phyloP scores from a whole-genome alignment of 2,113 vertebrate genomes.

The Catagonus wagneri region DNA sequence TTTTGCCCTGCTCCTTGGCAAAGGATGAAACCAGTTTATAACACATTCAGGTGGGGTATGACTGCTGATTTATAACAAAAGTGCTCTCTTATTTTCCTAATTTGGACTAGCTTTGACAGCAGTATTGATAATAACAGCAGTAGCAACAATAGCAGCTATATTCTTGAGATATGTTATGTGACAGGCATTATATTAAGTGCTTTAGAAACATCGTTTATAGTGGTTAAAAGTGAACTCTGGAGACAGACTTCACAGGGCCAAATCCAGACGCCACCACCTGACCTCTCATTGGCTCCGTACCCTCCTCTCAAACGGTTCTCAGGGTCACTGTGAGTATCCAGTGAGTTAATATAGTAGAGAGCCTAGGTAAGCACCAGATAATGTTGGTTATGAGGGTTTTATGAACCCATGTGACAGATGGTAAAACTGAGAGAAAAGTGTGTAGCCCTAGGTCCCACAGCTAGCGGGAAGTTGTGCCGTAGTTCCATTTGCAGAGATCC shows the following conservation, averaged over 20 bases:
- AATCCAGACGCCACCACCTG: background rate
- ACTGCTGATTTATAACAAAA: background rate
- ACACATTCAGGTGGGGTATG: accelerated
- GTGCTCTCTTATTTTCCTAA: background rate
- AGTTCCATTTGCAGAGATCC: background rate
- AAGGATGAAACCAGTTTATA: background rate
- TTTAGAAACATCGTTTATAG: background rate
- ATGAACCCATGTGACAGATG: background rate
- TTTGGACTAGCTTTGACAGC: background rate
- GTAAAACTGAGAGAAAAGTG: background rate
- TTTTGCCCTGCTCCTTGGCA: background rate
- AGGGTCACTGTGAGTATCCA: background rate
- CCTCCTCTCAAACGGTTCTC: background rate
- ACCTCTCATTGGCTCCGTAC: background rate
- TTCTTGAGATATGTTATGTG: background rate
- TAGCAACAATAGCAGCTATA: background rate
- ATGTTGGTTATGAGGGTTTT: background rate
- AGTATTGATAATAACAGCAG: too few relatives aligned
- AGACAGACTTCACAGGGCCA: background rate
- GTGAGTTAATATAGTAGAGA: background rate
- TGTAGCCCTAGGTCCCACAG: background rate
- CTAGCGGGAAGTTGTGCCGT: background rate
- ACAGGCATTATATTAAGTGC: background rate
- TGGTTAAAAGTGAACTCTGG: background rate
- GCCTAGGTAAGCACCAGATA: background rate